phyloP scores from a whole-genome alignment of 2,113 vertebrate genomes.

The Peromyscus leucopus region DNA sequence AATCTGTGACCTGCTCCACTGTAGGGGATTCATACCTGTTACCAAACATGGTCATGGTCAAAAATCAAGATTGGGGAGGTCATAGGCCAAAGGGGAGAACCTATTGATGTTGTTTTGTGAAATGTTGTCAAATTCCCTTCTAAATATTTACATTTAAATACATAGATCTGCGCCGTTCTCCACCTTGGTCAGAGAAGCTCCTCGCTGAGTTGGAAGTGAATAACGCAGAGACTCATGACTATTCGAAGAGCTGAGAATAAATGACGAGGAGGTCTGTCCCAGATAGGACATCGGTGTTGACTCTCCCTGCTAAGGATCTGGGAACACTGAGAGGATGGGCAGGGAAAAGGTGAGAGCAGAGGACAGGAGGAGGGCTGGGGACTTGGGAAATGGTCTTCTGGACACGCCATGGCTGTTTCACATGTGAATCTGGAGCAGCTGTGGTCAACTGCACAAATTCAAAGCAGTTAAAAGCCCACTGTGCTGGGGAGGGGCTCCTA shows the following conservation, averaged over 20 bases:
- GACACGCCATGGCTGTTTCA: background rate
- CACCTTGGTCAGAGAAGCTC: background rate
- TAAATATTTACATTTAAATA: background rate
- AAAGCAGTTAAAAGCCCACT: background rate
- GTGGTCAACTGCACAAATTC: background rate
- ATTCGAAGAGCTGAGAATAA: background rate
- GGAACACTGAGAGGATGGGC: background rate
- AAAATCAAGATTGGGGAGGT: background rate
- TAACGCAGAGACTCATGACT: background rate
- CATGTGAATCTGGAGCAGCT: too few species aligned
- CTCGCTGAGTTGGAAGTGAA: background rate
- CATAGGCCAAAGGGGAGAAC: background rate
- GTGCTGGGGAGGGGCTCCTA: background rate
- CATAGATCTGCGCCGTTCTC: background rate
- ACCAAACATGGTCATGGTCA: background rate
- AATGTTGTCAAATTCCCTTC: background rate
- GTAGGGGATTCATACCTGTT: background rate
- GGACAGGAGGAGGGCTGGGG: background rate
- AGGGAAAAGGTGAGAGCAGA: rapidly evolving
- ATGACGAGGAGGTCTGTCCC: background rate
- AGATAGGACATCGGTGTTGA: rapidly evolving
- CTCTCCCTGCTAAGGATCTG: background rate
- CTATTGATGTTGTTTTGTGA: background rate
- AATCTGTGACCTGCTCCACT: background rate
- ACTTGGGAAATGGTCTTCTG: background rate